These are phyloP conservation scores for Coreius guichenoti DNA, from an alignment of 2,797 vertebrate genomes.

Conservation along the genomic window DNA sequence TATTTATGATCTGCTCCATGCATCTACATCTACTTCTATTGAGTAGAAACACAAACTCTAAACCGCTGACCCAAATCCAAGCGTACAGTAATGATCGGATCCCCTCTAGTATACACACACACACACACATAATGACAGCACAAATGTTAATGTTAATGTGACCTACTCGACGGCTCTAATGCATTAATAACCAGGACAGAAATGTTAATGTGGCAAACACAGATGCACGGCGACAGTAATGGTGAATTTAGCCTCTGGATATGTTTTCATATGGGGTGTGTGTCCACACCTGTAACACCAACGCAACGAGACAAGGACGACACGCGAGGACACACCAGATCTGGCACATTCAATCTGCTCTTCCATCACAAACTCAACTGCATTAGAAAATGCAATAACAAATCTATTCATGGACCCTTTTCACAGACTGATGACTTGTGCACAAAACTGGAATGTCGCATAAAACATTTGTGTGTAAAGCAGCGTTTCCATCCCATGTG, in stretches of 20 bases:
- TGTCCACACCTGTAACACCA: constrained; percentile 76
- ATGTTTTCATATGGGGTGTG: constrained; percentile 66
- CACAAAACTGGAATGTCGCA: no score
- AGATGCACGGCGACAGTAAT: constrained; percentile 94
- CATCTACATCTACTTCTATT: neutral
- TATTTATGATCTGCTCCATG: constrained; percentile 1
- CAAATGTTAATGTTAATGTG: constrained; percentile 79
- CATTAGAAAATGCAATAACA: neutral
- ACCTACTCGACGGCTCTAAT: constrained; percentile 80
- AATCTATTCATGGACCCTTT: neutral
- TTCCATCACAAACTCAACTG: neutral
- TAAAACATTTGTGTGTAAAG: no score
- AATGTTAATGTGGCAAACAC: constrained; percentile 81
- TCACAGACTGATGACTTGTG: neutral
- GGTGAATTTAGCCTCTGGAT: constrained; percentile 92
- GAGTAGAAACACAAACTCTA: neutral
- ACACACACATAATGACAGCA: constrained; percentile 30
- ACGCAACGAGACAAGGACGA: constrained; percentile 70
- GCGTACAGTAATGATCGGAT: constrained; percentile 37
- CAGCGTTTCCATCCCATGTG: no score
- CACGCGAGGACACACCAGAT: neutral
- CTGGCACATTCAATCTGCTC: neutral
- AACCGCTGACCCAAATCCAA: neutral
- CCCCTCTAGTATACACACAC: constrained; percentile 36
- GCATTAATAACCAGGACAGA: constrained; percentile 88